These are phyloP conservation scores for Caenorhabditis angaria DNA, from an alignment of 2,888 invertebrate species.

Conservation along the genomic window DNA sequence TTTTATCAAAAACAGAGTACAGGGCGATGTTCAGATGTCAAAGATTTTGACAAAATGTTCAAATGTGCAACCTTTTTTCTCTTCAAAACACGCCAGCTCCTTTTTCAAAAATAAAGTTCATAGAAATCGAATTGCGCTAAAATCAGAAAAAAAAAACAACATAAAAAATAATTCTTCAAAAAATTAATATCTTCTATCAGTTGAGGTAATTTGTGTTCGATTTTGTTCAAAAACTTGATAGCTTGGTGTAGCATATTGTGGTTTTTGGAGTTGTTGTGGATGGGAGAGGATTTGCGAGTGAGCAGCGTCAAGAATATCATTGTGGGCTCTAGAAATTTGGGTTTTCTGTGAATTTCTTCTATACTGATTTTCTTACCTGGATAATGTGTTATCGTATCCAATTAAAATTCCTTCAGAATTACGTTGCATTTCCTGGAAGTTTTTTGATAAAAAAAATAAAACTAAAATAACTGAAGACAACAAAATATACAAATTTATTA, in stretches of 20 bases:
- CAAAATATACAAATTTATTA: neutral
- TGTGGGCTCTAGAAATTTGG: neutral
- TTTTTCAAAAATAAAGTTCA: no score
- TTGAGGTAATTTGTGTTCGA: slow-evolving; percentile 38
- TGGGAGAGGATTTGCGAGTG: no score
- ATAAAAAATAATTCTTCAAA: no score
- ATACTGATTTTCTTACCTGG: no score
- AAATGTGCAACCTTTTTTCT: no score
- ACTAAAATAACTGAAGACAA: neutral
- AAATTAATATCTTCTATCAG: slow-evolving; percentile 43
- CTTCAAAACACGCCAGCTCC: no score
- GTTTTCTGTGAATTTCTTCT: no score
- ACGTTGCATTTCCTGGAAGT: slow-evolving; percentile 48
- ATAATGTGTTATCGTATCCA: slow-evolving; percentile 55
- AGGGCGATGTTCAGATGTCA: no score
- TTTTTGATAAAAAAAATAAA: neutral
- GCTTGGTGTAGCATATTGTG: slow-evolving; percentile 38
- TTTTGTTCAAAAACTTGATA: slow-evolving; percentile 47
- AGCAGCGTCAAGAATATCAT: neutral
- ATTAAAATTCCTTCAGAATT: slow-evolving; percentile 52
- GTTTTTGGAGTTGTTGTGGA: neutral
- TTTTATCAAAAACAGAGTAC: no score
- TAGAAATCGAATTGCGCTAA: no score
- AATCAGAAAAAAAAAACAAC: no score
- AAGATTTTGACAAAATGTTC: no score